Conservation (phyloP, 2,113 vertebrate genomes). For the Tapirus terrestris region DNA sequence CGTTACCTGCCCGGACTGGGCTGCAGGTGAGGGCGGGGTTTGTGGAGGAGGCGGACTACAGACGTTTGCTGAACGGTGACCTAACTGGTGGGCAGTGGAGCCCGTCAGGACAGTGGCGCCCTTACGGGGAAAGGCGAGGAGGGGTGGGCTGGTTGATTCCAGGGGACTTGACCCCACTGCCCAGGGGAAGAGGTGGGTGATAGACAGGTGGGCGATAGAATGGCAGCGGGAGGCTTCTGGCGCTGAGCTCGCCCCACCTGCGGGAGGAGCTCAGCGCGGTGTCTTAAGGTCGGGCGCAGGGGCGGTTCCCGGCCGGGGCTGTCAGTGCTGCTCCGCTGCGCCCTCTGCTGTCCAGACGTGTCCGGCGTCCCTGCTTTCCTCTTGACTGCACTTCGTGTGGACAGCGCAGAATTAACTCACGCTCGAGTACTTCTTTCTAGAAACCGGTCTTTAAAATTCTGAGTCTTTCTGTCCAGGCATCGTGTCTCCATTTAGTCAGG, state of each 20-base stretch:
- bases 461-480: neutral
- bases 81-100: neutral
- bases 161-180: neutral
- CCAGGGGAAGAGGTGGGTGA: neutral
- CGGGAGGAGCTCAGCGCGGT: neutral
- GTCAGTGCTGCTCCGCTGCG: neutral
- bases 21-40: neutral
- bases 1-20: neutral
- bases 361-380: neutral
- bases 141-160: neutral
- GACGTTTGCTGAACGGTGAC: neutral
- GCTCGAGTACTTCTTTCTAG: neutral
- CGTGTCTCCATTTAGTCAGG: neutral
- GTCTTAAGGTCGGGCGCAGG: neutral
- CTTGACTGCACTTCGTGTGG: rapidly evolving
- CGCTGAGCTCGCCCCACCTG: neutral
- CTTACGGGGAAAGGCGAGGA: neutral
- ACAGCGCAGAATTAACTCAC: neutral
- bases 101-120: neutral
- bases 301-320: neutral
- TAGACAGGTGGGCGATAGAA: neutral
- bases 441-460: neutral
- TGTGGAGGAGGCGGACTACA: neutral
- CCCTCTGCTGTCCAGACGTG: neutral
- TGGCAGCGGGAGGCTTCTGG: neutral